Evolutionary conservation across 2,113 vertebrate species (phyloP).

Genomic region (Calidris pugnax): DNA sequence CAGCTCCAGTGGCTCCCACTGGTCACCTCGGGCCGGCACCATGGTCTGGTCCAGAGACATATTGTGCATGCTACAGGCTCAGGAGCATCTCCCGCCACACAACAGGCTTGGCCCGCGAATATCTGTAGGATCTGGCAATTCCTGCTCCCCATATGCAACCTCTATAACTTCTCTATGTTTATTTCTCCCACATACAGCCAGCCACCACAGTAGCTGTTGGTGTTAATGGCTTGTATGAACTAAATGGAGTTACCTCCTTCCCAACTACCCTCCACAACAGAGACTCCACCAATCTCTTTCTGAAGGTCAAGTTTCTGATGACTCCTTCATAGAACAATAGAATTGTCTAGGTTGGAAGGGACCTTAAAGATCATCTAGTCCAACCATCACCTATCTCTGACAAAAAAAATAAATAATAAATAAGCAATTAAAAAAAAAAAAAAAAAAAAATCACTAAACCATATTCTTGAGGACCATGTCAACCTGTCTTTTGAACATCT

Average conservation of each 20-base stretch:
- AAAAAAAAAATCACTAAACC: too few relatives aligned
- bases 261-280: rapidly evolving
- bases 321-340: background rate
- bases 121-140: background rate
- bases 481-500: too few relatives aligned
- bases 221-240: background rate
- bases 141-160: background rate
- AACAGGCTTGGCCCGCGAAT: background rate
- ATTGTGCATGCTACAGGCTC: rapidly evolving
- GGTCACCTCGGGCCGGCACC: rapidly evolving
- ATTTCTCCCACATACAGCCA: background rate
- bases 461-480: too few relatives aligned
- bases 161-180: rapidly evolving
- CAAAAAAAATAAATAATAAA: too few relatives aligned
- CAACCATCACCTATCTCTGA: too few relatives aligned
- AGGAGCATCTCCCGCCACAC: rapidly evolving
- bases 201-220: background rate
- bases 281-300: background rate
- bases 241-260: too few relatives aligned
- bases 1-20: background rate
- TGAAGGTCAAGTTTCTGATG: background rate
- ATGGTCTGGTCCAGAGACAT: rapidly evolving
- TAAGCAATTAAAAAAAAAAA: too few relatives aligned
- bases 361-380: too few relatives aligned
- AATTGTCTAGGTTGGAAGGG: too few relatives aligned